phyloP scores from a whole-genome alignment of 2,113 vertebrate species.

The Amphiprion percula region DNA sequence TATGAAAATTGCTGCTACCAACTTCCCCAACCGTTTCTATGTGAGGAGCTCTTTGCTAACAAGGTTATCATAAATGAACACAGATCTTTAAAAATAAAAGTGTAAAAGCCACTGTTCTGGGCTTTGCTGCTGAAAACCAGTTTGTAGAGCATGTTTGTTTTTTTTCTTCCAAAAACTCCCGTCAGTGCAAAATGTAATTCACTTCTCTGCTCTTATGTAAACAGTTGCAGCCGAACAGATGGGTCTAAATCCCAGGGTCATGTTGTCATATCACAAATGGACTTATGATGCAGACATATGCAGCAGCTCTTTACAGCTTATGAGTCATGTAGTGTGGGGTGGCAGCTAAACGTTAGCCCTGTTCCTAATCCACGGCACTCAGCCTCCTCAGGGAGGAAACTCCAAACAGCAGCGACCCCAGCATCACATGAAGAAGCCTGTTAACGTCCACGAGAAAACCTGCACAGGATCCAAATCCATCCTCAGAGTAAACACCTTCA shows the following conservation, averaged over 20 bases:
- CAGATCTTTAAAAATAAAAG: too few species aligned
- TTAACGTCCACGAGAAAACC: too few species aligned
- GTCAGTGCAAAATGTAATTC: constrained; percentile 22
- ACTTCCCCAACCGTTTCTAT: too few species aligned
- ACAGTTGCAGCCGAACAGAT: constrained; percentile 68
- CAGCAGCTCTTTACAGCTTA: constrained; percentile 74
- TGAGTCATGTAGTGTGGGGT: constrained; percentile 75
- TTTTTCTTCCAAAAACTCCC: constrained; percentile 3
- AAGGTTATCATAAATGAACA: too few species aligned
- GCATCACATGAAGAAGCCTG: too few species aligned
- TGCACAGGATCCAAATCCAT: too few species aligned
- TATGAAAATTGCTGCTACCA: too few species aligned
- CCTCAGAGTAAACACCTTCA: constrained; percentile 71
- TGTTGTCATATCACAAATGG: constrained; percentile 75
- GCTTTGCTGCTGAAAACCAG: constrained; percentile 1
- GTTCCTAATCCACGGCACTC: constrained; percentile 83
- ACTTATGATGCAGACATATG: constrained; percentile 71
- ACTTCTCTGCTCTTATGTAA: constrained; percentile 42
- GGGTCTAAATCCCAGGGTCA: constrained; percentile 73
- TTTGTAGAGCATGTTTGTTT: constrained; percentile 29
- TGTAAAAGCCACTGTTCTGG: too few species aligned
- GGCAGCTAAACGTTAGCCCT: constrained; percentile 78
- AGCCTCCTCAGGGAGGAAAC: constrained; percentile 80
- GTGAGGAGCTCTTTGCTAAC: too few species aligned
- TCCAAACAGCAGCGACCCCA: constrained; percentile 32